Evolutionary conservation across 92 coral and sea anemone genomes (phyloP).

Genomic region (Palythoa caribaeorum): DNA sequence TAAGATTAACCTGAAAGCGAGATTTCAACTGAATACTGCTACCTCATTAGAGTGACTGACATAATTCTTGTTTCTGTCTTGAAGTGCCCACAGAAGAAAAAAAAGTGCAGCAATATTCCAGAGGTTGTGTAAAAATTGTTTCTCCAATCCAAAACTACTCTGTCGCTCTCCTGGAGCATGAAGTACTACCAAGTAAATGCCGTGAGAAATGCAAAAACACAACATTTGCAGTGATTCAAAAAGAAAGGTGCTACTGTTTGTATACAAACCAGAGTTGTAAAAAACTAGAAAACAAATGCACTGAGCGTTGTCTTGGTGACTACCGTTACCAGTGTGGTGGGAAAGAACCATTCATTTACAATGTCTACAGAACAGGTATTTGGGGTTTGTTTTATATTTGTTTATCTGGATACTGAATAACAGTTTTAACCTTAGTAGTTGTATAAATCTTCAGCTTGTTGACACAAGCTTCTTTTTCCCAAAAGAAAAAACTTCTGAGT

Average conservation of each 20-base stretch:
- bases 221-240: conserved; percentile 3
- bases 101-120: background rate
- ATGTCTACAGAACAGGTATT: conserved; percentile 35
- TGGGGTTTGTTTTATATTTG: background rate
- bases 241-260: conserved; percentile 9
- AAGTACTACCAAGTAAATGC: conserved; percentile 10
- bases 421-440: no score
- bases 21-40: background rate
- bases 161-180: background rate
- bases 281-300: background rate
- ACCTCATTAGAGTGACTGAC: background rate
- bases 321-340: conserved; percentile 27
- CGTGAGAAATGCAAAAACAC: background rate
- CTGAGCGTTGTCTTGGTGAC: conserved; percentile 15
- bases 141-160: background rate
- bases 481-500: no score
- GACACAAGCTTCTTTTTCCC: no score
- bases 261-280: background rate
- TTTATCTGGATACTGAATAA: background rate
- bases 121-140: background rate
- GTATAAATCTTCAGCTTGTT: no score
- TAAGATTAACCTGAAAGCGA: background rate
- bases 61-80: background rate
- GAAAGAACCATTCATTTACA: background rate
- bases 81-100: background rate